phyloP scores from a whole-genome alignment of 2,888 invertebrate species.

The Agrotis puta region DNA sequence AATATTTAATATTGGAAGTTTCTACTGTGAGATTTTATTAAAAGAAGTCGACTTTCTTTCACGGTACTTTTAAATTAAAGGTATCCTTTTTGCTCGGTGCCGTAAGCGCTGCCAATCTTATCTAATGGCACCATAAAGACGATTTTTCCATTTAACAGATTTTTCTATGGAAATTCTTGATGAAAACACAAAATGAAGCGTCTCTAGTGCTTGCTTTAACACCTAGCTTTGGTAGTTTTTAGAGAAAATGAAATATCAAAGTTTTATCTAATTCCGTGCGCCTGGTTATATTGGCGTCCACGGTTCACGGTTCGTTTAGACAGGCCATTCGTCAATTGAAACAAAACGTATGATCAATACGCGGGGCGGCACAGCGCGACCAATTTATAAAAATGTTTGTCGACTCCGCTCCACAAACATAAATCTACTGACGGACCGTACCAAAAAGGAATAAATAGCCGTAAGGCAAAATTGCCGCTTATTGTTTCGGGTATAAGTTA shows the following conservation, averaged over 20 bases:
- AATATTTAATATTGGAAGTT: conserved; percentile 17
- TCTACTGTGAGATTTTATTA: conserved; percentile 19
- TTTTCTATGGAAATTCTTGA: conserved; percentile 16
- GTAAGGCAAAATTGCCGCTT: conserved; percentile 12
- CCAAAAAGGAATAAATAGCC: conserved; percentile 23
- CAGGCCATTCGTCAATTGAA: conserved; percentile 53
- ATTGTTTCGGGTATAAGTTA: conserved; percentile 28
- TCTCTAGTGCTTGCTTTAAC: background rate
- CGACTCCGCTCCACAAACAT: conserved; percentile 44
- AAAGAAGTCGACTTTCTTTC: conserved; percentile 25
- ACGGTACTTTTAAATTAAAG: conserved; percentile 22
- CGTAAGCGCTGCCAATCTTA: conserved; percentile 29
- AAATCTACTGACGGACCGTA: conserved; percentile 45
- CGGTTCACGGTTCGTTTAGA: conserved; percentile 27
- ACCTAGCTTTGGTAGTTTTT: background rate
- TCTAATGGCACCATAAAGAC: conserved; percentile 26
- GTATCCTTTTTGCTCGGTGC: conserved; percentile 11
- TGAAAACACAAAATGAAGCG: conserved; percentile 23
- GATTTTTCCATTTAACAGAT: conserved; percentile 12
- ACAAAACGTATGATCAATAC: conserved; percentile 46
- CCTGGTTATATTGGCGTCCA: conserved; percentile 21
- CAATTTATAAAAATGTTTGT: conserved; percentile 61
- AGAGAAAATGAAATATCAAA: background rate
- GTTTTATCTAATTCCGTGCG: conserved; percentile 27
- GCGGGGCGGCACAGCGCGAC: conserved; percentile 23